A percentile compares a stretch with the other conserved stretches of the same genome.
phyloP scores from a whole-genome alignment of 1,140 invertebrate genomes.

The Bombus balteatus region DNA sequence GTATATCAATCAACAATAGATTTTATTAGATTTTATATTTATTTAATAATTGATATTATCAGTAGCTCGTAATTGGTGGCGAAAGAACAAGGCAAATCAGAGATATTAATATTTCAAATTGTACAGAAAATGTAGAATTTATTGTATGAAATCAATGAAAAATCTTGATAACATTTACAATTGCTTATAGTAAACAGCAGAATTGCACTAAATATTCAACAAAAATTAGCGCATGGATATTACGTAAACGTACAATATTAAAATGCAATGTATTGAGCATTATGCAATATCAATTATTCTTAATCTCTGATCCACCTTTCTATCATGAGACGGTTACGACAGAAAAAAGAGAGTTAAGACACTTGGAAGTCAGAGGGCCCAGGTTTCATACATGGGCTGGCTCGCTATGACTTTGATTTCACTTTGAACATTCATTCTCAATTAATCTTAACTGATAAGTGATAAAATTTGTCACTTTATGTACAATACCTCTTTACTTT shows the following conservation, averaged over 20 bases:
- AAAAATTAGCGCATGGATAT: slow-evolving; percentile 24
- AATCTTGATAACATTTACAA: slow-evolving; percentile 32
- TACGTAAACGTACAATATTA: slow-evolving; percentile 32
- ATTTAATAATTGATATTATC: slow-evolving; percentile 77
- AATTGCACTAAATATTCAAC: slow-evolving; percentile 27
- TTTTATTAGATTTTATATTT: slow-evolving; percentile 74
- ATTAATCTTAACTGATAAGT: slow-evolving; percentile 74
- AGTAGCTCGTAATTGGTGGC: slow-evolving; percentile 74
- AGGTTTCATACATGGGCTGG: slow-evolving; percentile 67
- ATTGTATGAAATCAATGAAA: slow-evolving; percentile 30
- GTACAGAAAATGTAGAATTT: slow-evolving; percentile 36
- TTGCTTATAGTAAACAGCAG: slow-evolving; percentile 8
- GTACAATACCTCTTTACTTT: slow-evolving; percentile 75
- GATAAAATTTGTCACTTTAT: slow-evolving; percentile 73
- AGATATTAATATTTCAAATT: slow-evolving; percentile 64
- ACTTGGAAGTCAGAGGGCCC: slow-evolving; percentile 78
- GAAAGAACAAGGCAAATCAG: slow-evolving; percentile 75
- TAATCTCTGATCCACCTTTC: slow-evolving; percentile 71
- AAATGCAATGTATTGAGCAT: slow-evolving; percentile 53
- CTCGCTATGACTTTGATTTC: slow-evolving; percentile 77
- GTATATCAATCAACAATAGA: slow-evolving; percentile 56
- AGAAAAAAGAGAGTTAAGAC: slow-evolving; percentile 76
- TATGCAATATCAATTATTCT: slow-evolving; percentile 54
- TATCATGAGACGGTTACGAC: slow-evolving; percentile 75
- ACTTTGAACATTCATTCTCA: slow-evolving; percentile 75